Percentiles rank a stretch among this genome's conserved stretches.
Conservation (phyloP, 2,888 invertebrate genomes). For the Drosophila monieri region DNA sequence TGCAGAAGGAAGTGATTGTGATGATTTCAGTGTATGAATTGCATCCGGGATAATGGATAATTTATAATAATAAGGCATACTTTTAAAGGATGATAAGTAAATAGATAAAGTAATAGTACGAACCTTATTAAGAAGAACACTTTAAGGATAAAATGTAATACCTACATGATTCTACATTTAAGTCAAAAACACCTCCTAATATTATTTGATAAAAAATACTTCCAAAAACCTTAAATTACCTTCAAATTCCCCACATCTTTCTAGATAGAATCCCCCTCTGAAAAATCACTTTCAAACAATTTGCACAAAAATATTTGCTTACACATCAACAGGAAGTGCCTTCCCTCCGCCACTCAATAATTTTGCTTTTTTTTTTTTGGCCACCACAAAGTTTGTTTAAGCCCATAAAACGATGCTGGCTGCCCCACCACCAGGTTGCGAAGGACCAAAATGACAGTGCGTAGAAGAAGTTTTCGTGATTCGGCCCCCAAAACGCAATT, state of each 20-base stretch:
- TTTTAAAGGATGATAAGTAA: too few species aligned
- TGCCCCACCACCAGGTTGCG: slow-evolving; percentile 2
- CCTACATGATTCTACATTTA: too few species aligned
- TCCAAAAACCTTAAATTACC: slow-evolving; percentile 1
- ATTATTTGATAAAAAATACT: too few species aligned
- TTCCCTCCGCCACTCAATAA: slow-evolving; percentile 28
- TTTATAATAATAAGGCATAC: not conserved
- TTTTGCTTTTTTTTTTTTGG: slow-evolving; percentile 49
- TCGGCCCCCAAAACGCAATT: slow-evolving; percentile 66
- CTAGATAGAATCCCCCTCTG: slow-evolving; percentile 20
- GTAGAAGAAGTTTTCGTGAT: slow-evolving; percentile 32
- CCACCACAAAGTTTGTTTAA: slow-evolving; percentile 76
- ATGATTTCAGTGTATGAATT: slow-evolving; percentile 17
- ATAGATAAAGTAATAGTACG: too few species aligned
- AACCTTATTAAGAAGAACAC: too few species aligned
- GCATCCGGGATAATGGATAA: not conserved
- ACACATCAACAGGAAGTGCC: slow-evolving; percentile 63
- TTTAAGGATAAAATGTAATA: too few species aligned
- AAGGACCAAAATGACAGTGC: slow-evolving; percentile 23
- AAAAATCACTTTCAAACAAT: slow-evolving; percentile 79
- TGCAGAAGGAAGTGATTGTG: slow-evolving; percentile 7
- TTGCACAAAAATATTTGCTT: slow-evolving; percentile 74
- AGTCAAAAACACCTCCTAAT: too few species aligned
- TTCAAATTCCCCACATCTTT: slow-evolving; percentile 4
- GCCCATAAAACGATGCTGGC: slow-evolving; percentile 39